Evolutionary conservation across 2,888 invertebrate species (phyloP).

Genomic region (Aleiodes alternator): DNA sequence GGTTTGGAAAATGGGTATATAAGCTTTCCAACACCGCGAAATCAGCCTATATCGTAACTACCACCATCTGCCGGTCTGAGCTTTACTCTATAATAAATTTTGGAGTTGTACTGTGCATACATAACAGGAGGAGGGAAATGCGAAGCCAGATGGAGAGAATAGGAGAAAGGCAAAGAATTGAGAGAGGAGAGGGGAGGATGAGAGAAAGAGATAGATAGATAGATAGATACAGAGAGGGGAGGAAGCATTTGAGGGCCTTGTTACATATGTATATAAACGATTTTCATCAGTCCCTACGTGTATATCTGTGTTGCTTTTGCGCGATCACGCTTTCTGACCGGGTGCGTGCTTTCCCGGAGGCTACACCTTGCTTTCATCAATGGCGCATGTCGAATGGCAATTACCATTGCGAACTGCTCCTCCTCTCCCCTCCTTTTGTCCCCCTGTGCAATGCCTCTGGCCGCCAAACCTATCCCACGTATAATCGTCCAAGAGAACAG

Average conservation of each 20-base stretch:
- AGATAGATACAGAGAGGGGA: not conserved
- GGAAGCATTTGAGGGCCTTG: constrained; percentile 17
- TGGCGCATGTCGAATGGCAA: constrained; percentile 37
- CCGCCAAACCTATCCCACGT: constrained; percentile 11
- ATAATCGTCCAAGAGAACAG: constrained; percentile 20
- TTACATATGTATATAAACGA: constrained; percentile 25
- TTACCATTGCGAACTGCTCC: constrained; percentile 28
- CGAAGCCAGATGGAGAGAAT: not conserved
- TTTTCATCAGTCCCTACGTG: constrained; percentile 17
- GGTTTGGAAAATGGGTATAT: constrained; percentile 18
- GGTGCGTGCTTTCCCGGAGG: constrained; percentile 29
- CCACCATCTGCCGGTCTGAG: constrained; percentile 17
- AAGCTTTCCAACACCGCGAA: constrained; percentile 28
- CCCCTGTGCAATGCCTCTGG: not conserved
- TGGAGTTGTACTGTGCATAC: constrained; percentile 17
- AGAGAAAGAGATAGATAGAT: not conserved
- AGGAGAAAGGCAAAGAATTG: not conserved
- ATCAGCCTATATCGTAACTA: constrained; percentile 33
- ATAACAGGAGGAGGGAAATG: constrained; percentile 11
- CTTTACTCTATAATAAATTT: constrained; percentile 32
- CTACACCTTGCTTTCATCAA: constrained; percentile 25
- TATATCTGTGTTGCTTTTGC: constrained; percentile 16
- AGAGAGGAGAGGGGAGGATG: not conserved
- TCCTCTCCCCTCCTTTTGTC: not conserved
- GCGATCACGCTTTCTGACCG: constrained; percentile 22